These are phyloP conservation scores for Athene noctua DNA, from an alignment of 2,113 vertebrate species.

Conservation along the genomic window DNA sequence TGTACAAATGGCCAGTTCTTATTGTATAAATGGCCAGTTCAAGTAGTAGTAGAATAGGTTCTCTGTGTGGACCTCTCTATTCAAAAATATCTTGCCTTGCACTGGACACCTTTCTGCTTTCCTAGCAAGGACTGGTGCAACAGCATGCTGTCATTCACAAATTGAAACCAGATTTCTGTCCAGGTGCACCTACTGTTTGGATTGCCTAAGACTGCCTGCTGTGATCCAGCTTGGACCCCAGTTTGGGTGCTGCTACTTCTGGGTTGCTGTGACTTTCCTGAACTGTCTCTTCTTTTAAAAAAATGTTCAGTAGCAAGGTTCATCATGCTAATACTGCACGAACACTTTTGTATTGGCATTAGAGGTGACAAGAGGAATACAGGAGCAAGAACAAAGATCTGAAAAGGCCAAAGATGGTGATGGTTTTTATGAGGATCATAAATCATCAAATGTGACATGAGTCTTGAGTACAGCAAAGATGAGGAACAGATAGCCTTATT, in stretches of 20 bases:
- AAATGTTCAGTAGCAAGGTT: background rate
- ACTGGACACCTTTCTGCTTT: background rate
- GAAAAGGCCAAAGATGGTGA: background rate
- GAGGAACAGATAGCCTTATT: background rate
- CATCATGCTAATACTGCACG: fast-evolving
- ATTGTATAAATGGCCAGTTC: background rate
- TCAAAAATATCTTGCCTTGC: background rate
- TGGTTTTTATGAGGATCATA: background rate
- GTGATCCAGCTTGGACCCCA: background rate
- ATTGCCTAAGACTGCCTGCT: background rate
- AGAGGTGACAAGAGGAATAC: background rate
- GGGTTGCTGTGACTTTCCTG: background rate
- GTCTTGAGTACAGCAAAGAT: background rate
- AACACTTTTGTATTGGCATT: background rate
- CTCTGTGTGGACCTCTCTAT: background rate
- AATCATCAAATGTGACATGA: background rate
- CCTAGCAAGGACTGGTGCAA: background rate
- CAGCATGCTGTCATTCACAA: background rate
- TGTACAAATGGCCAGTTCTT: background rate
- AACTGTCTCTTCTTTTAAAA: background rate
- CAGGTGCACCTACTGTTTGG: background rate
- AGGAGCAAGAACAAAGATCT: background rate
- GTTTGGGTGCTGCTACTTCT: background rate
- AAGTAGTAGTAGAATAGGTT: background rate
- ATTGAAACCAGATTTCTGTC: background rate